Base-by-base conservation (phyloP, 2,888 invertebrate genomes). In the Drosophila affinis region DNA sequence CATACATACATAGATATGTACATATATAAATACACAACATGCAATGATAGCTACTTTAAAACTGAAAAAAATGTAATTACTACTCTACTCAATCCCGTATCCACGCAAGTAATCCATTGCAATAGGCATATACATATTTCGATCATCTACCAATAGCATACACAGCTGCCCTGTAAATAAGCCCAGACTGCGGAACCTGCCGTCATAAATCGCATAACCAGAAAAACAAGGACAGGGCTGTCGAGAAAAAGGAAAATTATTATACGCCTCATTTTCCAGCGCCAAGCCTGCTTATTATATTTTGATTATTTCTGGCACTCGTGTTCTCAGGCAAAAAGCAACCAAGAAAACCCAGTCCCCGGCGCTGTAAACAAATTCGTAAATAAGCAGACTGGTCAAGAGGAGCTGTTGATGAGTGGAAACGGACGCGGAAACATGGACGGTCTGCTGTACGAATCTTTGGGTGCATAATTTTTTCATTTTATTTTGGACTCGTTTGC, bases 261-360 rank as follows among this genome's bases (percentile, higher is more conserved):
- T 79, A 86, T 75, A 86, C 79, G 86, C 71, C 77, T 81, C 83
- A 83, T 83, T 83, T 86, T 83, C 79, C 83, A 76, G 77, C 83
- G 83, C 79, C 81, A 77, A 80, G 77, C 56, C 83, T 75, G 75
- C 83, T 83, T 83, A 83, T 83, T 83, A 83, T 79, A 71, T 69
- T 86, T 76, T 86, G 83, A 83, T 83, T 83, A 83, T 83, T 75
- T 83, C 76, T 76, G 68, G 81, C 83, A 86, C 77, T 83, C 83
- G 71, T 86, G 74, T 69, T 69, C 34, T 34, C 48, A 7, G 55
- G 29, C 48, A 48, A 58, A 48, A 53, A 48, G 32, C 44, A 34
- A 21, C 45, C 57, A 29, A 39, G 71, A 52, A 55, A 21, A 24
- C 49, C 52, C 64, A 63, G 56, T 67, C 67, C 72, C 51, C 73